Evolutionary conservation across 2,797 vertebrate genomes (phyloP), one percentile per base, ranked within the genome.

Genomic region (Onychomys torridus): DNA sequence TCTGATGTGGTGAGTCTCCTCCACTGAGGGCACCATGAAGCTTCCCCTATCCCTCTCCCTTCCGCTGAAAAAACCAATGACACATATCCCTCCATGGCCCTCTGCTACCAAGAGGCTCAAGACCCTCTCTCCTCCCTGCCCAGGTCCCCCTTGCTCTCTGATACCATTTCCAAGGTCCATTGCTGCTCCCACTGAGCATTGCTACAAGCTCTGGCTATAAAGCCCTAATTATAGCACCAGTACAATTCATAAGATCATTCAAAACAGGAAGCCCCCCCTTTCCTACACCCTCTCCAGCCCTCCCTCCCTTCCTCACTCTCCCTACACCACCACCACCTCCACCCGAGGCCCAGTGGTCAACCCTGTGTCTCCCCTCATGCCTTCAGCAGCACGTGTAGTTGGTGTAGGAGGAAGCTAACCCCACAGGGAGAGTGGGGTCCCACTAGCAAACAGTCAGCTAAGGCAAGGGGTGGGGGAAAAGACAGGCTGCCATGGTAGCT

Each of bases 11-110:
- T 1, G 2, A 2, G n/a, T 1, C 0, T 75, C 73, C 65, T 37
- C 34, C 8, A 27, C 8, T 9, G 34, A 78, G 17, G 27, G 29
- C 23, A 5, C 0, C 0, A 3, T 1, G 40, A 13, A 14, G 37
- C 23, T 52, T 25, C n/a, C 27, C 16, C 13, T 11, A 1, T 27
- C 6, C 16, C 4, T 25, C 40, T 29, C 46, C 43, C 86, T 67
- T 63, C 32, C 37, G 52, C 63, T 13, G 0, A 91, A 71, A 52
- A 67, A 93, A 43, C 14, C 67, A n/a, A 25, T 76, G 52, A 3
- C 23, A 52, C 19, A 1, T 2, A 59, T 11, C 67, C 19, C 13
- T 79, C 49, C 4, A 63, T 23, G 37, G 65, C n/a, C 14, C 27
- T 19, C 52, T 32, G 34, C 17, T 49, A 17, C 84, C 2, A 7